Evolutionary conservation across 2,113 vertebrate genomes (phyloP).

Genomic region (Anthoscopus minutus): DNA sequence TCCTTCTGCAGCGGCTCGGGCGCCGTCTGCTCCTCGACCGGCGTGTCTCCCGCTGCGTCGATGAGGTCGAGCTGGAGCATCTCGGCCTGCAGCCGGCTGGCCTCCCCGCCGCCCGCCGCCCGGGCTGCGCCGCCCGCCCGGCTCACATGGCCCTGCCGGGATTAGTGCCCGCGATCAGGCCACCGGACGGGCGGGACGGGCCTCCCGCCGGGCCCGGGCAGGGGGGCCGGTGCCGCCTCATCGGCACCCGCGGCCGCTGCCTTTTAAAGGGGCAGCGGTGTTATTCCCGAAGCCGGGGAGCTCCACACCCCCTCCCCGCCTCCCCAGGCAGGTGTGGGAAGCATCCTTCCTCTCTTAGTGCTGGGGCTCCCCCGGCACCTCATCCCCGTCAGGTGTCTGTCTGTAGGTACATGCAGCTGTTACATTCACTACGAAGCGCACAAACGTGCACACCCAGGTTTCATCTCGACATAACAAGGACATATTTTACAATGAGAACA

Average conservation of each 20-base stretch:
- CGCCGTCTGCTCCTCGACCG: conserved; percentile 65
- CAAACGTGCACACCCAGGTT: background rate
- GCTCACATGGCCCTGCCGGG: conserved; percentile 79
- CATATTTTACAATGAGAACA: background rate
- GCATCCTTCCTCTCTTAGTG: background rate
- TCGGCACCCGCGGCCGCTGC: background rate
- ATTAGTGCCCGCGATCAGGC: conserved; percentile 59
- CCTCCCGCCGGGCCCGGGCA: background rate
- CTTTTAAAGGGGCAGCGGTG: conserved; percentile 26
- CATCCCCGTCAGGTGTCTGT: background rate
- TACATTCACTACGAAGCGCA: background rate
- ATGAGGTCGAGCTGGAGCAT: conserved; percentile 93
- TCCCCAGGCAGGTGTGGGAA: background rate
- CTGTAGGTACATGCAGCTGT: fast-evolving
- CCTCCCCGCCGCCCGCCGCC: conserved; percentile 77
- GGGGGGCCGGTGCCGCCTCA: background rate
- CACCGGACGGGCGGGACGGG: background rate
- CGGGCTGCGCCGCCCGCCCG: conserved; percentile 75
- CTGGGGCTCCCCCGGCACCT: background rate
- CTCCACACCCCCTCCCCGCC: background rate
- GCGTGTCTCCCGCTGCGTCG: conserved; percentile 81
- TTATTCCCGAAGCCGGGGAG: background rate
- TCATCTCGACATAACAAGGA: background rate
- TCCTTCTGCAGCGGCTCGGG: conserved; percentile 66
- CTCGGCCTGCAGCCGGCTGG: conserved; percentile 87